Conservation (phyloP, 2,113 vertebrate species). For the Ophthalmolycus amberensis region DNA sequence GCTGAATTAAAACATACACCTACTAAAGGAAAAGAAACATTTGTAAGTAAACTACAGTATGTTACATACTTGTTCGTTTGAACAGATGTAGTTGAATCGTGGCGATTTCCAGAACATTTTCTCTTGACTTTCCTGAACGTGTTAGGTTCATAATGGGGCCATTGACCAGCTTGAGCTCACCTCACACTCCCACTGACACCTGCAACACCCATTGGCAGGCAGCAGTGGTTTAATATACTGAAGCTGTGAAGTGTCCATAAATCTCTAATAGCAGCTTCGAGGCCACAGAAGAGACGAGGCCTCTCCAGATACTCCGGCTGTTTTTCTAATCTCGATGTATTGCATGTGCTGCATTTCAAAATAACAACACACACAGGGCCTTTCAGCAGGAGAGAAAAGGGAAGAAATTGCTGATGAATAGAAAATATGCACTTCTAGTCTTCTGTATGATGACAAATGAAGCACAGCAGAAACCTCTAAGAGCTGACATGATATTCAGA, state of each 20-base stretch:
- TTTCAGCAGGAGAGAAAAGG: background rate
- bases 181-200: constrained; percentile 80
- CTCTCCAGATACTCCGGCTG: constrained; percentile 10
- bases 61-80: background rate
- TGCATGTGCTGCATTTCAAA: background rate
- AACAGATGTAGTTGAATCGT: constrained; percentile 19
- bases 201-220: constrained; percentile 80
- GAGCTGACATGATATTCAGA: constrained; percentile 3
- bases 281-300: constrained; percentile 30
- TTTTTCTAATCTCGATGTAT: constrained; percentile 9
- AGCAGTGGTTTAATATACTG: constrained; percentile 77
- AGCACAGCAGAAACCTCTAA: background rate
- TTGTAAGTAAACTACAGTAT: background rate
- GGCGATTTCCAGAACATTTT: constrained; percentile 23
- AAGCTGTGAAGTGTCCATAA: constrained; percentile 74
- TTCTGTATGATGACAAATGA: background rate
- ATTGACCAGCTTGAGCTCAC: constrained; percentile 72
- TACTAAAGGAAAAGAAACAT: background rate
- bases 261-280: constrained; percentile 77
- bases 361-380: background rate
- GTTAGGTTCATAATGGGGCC: constrained; percentile 75
- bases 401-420: background rate
- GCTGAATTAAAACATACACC: background rate
- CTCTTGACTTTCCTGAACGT: constrained; percentile 33
- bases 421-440: background rate